phyloP scores from a whole-genome alignment of 2,113 vertebrate genomes.

The Callorhinus ursinus region DNA sequence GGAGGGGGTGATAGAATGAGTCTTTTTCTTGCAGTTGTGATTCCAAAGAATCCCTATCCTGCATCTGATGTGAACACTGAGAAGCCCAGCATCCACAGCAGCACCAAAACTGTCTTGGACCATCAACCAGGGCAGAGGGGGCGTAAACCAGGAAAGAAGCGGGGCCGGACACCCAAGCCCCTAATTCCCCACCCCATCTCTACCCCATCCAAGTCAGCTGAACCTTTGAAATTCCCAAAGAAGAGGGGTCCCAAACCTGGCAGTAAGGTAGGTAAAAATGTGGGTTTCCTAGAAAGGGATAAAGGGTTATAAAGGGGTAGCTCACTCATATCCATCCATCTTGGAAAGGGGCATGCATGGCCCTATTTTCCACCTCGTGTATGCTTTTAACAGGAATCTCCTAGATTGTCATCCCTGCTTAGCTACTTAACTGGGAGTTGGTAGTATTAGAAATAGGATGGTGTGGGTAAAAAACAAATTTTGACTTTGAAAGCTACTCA shows the following conservation, averaged over 20 bases:
- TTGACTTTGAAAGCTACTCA: constrained; percentile 50
- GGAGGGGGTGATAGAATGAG: constrained; percentile 66
- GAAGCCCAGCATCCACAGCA: constrained; percentile 89
- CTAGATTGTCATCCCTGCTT: neutral
- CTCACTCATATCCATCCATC: neutral
- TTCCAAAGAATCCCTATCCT: constrained; percentile 92
- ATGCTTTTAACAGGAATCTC: constrained; percentile 36
- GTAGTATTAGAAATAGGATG: constrained; percentile 21
- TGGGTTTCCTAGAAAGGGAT: constrained; percentile 30
- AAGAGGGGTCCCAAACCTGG: constrained; percentile 98
- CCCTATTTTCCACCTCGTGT: neutral
- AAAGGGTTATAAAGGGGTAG: neutral
- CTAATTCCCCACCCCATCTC: constrained; percentile 88
- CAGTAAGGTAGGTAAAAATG: constrained; percentile 91
- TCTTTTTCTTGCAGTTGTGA: constrained; percentile 90
- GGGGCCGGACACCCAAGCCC: constrained; percentile 91
- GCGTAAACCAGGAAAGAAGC: constrained; percentile 95
- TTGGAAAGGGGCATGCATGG: constrained; percentile 17
- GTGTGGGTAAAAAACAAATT: constrained; percentile 37
- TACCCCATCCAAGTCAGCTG: constrained; percentile 89
- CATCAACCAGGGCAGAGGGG: constrained; percentile 91
- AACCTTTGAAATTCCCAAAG: constrained; percentile 96
- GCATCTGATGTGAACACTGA: constrained; percentile 92
- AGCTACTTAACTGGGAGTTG: neutral
- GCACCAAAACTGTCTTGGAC: constrained; percentile 88